Percentiles rank a stretch among this genome's conserved stretches.
These are phyloP conservation scores for Naso thynnoides DNA, from an alignment of 2,797 vertebrate species.

Conservation along the genomic window DNA sequence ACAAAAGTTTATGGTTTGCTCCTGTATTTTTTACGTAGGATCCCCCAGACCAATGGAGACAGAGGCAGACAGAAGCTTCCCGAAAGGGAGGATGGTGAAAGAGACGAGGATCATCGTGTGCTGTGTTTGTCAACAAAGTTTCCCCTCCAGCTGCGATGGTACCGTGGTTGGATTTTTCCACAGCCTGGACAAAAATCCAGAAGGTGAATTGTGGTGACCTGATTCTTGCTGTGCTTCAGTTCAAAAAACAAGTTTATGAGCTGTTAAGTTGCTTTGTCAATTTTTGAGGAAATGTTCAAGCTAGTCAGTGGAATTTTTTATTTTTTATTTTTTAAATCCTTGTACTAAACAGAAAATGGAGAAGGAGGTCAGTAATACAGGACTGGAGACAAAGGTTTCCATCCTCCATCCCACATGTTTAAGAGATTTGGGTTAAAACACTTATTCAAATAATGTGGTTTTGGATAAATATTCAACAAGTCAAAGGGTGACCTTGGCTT, in stretches of 20 bases:
- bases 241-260: background rate
- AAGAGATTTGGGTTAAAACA: background rate
- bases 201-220: background rate
- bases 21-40: conserved; percentile 58
- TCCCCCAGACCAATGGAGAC: conserved; percentile 46
- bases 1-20: conserved; percentile 53
- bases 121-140: conserved; percentile 67
- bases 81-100: conserved; percentile 38
- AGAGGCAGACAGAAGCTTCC: conserved; percentile 46
- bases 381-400: background rate
- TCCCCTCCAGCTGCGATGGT: conserved; percentile 47
- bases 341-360: background rate
- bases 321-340: background rate
- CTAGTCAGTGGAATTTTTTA: background rate
- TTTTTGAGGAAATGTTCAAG: background rate
- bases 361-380: too few species aligned
- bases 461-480: background rate
- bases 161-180: conserved; percentile 45
- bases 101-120: conserved; percentile 34
- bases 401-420: background rate
- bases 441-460: conserved; percentile 3
- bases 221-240: background rate
- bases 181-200: conserved; percentile 5
- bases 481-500: background rate
- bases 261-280: background rate